Conservation (phyloP, 2,888 invertebrate genomes). For the Schizotus pectinicornis region DNA sequence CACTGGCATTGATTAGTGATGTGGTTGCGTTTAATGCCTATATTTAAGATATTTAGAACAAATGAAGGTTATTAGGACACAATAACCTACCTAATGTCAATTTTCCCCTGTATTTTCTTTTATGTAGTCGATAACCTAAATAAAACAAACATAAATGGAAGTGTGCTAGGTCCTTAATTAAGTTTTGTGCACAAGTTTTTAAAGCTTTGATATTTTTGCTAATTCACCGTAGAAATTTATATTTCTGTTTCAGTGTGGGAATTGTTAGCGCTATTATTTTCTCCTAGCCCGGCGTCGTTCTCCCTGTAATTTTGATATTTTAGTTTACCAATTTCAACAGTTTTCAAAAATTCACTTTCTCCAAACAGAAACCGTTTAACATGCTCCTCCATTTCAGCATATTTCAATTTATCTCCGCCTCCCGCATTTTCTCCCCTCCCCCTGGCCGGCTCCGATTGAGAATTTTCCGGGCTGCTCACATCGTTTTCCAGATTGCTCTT, state of each 20-base stretch:
- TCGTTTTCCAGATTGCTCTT: constrained; percentile 67
- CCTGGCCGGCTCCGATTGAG: constrained; percentile 45
- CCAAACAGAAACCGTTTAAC: constrained; percentile 74
- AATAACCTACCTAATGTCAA: too few relatives aligned
- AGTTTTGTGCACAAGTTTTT: too few relatives aligned
- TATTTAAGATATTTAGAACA: too few relatives aligned
- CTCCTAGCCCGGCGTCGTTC: constrained; percentile 9
- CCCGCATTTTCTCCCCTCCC: constrained; percentile 53
- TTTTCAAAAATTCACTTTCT: constrained; percentile 53
- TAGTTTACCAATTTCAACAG: constrained; percentile 51
- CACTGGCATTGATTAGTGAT: too few relatives aligned
- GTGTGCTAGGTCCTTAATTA: too few relatives aligned
- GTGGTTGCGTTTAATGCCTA: too few relatives aligned
- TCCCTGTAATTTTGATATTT: constrained; percentile 47
- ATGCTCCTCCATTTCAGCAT: constrained; percentile 78
- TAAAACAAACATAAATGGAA: too few relatives aligned
- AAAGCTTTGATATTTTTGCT: too few relatives aligned
- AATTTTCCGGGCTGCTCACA: constrained; percentile 57
- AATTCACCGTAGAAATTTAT: not conserved
- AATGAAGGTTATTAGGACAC: too few relatives aligned
- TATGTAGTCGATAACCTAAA: too few relatives aligned
- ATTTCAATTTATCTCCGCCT: constrained; percentile 57
- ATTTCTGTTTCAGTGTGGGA: constrained; percentile 20
- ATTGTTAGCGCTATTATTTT: constrained; percentile 9
- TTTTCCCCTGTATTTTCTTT: too few relatives aligned